A percentile compares a stretch with the other conserved stretches of the same genome.
Evolutionary conservation across 1,140 invertebrate species (phyloP).

Genomic region (Psilanteris sp.): DNA sequence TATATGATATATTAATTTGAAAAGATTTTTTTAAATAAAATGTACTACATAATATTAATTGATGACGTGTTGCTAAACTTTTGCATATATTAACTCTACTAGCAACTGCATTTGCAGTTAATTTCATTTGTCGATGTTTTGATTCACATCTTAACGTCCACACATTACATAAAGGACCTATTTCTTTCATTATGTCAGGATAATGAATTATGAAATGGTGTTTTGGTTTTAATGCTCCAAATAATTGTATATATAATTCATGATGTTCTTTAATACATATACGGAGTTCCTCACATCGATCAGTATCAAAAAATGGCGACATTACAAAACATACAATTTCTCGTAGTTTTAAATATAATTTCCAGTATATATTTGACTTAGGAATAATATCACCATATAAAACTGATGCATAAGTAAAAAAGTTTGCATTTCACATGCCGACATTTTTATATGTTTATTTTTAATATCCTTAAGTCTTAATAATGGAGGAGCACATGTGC

Average conservation of each 20-base stretch:
- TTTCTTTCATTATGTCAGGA: not conserved
- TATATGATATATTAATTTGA: not conserved
- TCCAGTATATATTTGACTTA: slow-evolving; percentile 6
- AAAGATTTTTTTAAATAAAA: slow-evolving; percentile 5
- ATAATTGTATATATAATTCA: slow-evolving; percentile 12
- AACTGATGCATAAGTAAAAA: slow-evolving; percentile 18
- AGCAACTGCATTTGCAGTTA: not conserved
- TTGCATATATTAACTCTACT: slow-evolving; percentile 9
- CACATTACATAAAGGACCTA: not conserved
- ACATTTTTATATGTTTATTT: slow-evolving; percentile 24
- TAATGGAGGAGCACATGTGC: too few relatives aligned
- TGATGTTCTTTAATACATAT: slow-evolving; percentile 15
- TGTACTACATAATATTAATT: not conserved
- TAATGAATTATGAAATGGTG: slow-evolving; percentile 14
- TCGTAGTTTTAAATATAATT: slow-evolving; percentile 15
- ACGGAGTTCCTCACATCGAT: slow-evolving; percentile 1
- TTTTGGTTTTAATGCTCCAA: slow-evolving; percentile 1
- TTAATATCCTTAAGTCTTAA: too few relatives aligned
- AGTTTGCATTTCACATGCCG: slow-evolving; percentile 19
- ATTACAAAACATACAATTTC: slow-evolving; percentile 6
- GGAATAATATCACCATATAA: slow-evolving; percentile 18
- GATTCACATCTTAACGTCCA: slow-evolving; percentile 10
- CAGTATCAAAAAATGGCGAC: slow-evolving; percentile 5
- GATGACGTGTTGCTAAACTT: not conserved
- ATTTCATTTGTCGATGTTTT: slow-evolving; percentile 13